Evolutionary conservation across 1,140 invertebrate species (phyloP), one percentile per base, ranked within the genome.

Genomic region (Ruditapes philippinarum): DNA sequence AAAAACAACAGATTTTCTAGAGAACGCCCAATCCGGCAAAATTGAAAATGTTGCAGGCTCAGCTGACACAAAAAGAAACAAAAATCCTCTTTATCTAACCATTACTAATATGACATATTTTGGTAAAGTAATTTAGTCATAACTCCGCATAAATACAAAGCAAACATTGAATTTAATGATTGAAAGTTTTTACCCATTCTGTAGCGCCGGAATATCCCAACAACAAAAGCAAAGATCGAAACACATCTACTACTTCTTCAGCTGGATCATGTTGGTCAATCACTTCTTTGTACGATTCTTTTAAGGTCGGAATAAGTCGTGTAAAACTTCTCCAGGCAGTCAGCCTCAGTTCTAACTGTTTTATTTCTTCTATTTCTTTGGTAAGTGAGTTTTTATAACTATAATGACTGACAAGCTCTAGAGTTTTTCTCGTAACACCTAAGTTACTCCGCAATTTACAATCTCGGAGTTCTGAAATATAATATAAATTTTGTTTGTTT

Each of bases 381-480:
- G 51, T 11, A 7, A 81, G 40, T 14, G 33, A 3, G 3, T 22
- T 22, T 33, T 65, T 81, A n/a, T 81, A 9, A n/a, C 51, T 81
- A 49, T 81, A 81, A 5, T 28, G 5, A 54, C n/a, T 33, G 22
- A 81, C 31, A 25, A 38, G 51, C 0, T 36, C n/a, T 36, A 87
- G n/a, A 11, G 84, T 79, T 45, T 49, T 76, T 31, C 57, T 45
- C 45, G 84, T 78, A 3, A 78, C 49, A 25, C 54, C 28, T 33
- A 76, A 74, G 33, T 87, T 57, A 12, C 45, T 14, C 22, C 84
- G 12, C 2, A 87, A 51, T n/a, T 62, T 62, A 31, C 70, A 76
- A 38, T 87, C 73, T 25, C 74, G 70, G 42, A 87, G 40, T 25
- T 45, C 84, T 87, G 83, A 76, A 70, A 85, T 28, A 68, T n/a